Evolutionary conservation across 2,888 invertebrate species (phyloP).

Genomic region (Pycnomerus fuliginosus): DNA sequence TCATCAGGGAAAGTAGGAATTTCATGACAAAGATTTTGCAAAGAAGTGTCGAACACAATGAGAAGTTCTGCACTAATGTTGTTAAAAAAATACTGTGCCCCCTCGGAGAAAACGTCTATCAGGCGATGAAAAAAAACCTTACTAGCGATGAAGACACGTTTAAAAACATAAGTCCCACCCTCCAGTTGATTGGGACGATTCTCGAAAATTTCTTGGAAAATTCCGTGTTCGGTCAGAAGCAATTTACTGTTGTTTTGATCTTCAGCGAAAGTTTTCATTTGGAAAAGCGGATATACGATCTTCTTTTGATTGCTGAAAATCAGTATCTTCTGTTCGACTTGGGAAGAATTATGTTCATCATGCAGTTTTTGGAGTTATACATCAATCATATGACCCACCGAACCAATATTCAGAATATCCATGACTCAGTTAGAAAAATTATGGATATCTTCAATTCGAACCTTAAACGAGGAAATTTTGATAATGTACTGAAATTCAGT

Average conservation of each 20-base stretch:
- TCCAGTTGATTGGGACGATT: constrained; percentile 59
- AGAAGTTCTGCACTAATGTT: constrained; percentile 34
- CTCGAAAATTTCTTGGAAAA: constrained; percentile 49
- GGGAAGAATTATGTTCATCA: constrained; percentile 49
- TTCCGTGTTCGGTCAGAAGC: constrained; percentile 48
- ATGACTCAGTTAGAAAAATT: constrained; percentile 48
- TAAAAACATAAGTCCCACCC: constrained; percentile 57
- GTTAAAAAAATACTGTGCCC: constrained; percentile 57
- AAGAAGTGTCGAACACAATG: constrained; percentile 57
- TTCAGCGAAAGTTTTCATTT: constrained; percentile 51
- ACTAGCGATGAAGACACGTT: constrained; percentile 57
- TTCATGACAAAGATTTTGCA: constrained; percentile 63
- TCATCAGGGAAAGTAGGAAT: constrained; percentile 62
- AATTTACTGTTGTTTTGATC: constrained; percentile 45
- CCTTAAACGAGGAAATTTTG: constrained; percentile 45
- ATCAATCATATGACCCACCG: constrained; percentile 42
- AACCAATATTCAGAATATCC: constrained; percentile 45
- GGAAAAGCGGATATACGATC: constrained; percentile 48
- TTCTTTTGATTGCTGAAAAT: constrained; percentile 52
- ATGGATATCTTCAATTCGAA: constrained; percentile 45
- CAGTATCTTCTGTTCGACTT: constrained; percentile 54
- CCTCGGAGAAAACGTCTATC: constrained; percentile 57
- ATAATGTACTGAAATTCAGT: constrained; percentile 48
- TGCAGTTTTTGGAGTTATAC: constrained; percentile 24
- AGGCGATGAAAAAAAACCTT: constrained; percentile 39